A percentile compares a stretch with the other conserved stretches of the same genome.
Evolutionary conservation across 1,140 invertebrate genomes (phyloP).

Genomic region (Micrasema minimum): DNA sequence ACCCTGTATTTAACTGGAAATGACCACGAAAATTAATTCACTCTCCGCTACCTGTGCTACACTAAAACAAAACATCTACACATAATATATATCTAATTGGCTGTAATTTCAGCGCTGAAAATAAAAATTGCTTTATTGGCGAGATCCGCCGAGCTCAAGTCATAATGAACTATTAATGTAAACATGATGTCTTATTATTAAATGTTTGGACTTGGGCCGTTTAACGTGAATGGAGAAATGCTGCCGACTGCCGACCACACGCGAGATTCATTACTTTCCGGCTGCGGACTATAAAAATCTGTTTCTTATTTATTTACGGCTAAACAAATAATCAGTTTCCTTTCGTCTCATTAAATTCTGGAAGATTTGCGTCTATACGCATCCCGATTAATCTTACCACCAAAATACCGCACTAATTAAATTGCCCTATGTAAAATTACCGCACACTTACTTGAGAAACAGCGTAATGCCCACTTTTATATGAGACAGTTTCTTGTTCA

Average conservation of each 20-base stretch:
- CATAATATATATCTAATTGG: too few relatives aligned
- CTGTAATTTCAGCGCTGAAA: too few relatives aligned
- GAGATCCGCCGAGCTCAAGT: not conserved
- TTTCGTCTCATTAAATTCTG: conserved; percentile 9
- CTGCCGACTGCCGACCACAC: conserved; percentile 8
- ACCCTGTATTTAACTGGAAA: too few relatives aligned
- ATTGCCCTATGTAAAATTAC: not conserved
- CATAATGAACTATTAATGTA: conserved; percentile 16
- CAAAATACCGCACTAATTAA: not conserved
- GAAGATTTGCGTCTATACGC: not conserved
- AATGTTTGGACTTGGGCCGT: conserved; percentile 22
- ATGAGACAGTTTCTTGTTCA: too few relatives aligned
- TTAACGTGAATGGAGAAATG: conserved; percentile 24
- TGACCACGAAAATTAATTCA: too few relatives aligned
- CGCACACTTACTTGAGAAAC: not conserved
- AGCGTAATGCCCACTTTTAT: too few relatives aligned
- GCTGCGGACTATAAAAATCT: not conserved
- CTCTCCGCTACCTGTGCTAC: too few relatives aligned
- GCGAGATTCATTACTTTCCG: conserved; percentile 7
- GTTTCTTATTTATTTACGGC: not conserved
- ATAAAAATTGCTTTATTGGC: not conserved
- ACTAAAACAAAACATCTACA: too few relatives aligned
- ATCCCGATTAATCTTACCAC: too few relatives aligned
- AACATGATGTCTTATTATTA: conserved; percentile 18
- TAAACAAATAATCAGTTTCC: conserved; percentile 8